Evolutionary conservation across 2,888 invertebrate genomes (phyloP).

Genomic region (Noctua pronuba): DNA sequence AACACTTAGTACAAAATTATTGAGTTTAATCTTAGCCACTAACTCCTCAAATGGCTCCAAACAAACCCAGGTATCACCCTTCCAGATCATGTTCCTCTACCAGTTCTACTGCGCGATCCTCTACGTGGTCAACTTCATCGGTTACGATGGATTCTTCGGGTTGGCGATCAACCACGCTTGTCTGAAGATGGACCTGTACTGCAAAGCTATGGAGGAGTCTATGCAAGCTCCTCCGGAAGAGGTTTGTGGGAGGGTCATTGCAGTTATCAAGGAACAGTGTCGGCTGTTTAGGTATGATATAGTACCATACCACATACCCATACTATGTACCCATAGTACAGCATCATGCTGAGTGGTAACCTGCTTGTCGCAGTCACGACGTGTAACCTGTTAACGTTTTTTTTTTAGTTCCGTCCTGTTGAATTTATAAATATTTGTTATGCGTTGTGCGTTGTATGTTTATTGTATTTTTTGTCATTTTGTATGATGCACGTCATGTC

Average conservation of each 20-base stretch:
- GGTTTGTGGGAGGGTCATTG: slow-evolving; percentile 61
- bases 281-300: slow-evolving; percentile 71
- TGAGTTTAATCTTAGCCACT: background rate
- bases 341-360: no score
- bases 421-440: no score
- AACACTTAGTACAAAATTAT: background rate
- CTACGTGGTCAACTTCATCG: slow-evolving; percentile 74
- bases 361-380: no score
- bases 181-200: slow-evolving; percentile 78
- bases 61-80: background rate
- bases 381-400: no score
- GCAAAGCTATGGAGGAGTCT: slow-evolving; percentile 75
- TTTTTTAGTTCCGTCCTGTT: no score
- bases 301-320: no score
- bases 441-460: no score
- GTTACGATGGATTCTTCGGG: slow-evolving; percentile 81
- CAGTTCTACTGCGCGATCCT: slow-evolving; percentile 67
- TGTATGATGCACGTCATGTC: no score
- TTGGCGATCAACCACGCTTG: slow-evolving; percentile 79
- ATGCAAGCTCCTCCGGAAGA: slow-evolving; percentile 52
- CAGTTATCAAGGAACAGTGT: slow-evolving; percentile 77
- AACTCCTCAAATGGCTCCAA: background rate
- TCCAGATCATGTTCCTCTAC: slow-evolving; percentile 68
- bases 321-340: no score
- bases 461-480: no score